phyloP scores from a whole-genome alignment of 2,888 invertebrate genomes.

The Melitaea athalia region DNA sequence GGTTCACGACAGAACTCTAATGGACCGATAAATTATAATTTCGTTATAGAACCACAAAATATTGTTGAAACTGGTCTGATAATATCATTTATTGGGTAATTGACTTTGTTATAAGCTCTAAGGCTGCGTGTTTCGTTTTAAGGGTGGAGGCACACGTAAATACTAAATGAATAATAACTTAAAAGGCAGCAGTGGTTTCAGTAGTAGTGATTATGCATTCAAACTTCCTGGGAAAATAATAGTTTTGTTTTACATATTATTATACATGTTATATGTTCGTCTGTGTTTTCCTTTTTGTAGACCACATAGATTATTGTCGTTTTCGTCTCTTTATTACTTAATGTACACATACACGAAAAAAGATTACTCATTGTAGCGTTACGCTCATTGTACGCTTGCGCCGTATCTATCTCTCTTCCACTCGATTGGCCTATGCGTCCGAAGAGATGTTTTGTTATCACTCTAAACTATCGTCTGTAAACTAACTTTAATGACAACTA shows the following conservation, averaged over 20 bases:
- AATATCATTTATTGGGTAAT: constrained; percentile 18
- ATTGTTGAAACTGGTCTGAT: constrained; percentile 31
- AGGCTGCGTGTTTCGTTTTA: constrained; percentile 11
- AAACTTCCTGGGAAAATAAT: neutral
- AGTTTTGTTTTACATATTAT: neutral
- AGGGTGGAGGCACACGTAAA: neutral
- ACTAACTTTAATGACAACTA: too few species aligned
- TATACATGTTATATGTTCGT: too few species aligned
- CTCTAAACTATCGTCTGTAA: too few species aligned
- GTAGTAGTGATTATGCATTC: neutral
- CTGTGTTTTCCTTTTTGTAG: too few species aligned
- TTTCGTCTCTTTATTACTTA: too few species aligned
- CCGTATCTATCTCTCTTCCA: too few species aligned
- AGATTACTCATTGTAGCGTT: too few species aligned
- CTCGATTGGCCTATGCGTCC: too few species aligned
- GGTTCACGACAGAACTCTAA: constrained; percentile 50
- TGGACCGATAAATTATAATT: constrained; percentile 64
- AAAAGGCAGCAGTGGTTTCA: neutral
- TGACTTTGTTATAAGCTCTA: constrained; percentile 7
- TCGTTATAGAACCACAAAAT: constrained; percentile 43
- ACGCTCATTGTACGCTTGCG: too few species aligned
- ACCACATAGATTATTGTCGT: too few species aligned
- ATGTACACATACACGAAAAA: too few species aligned
- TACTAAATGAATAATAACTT: neutral
- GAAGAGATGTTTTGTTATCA: too few species aligned